Evolutionary conservation across 2,888 invertebrate genomes (phyloP), one percentile per base, ranked within the genome.

Genomic region (Hedya salicella): DNA sequence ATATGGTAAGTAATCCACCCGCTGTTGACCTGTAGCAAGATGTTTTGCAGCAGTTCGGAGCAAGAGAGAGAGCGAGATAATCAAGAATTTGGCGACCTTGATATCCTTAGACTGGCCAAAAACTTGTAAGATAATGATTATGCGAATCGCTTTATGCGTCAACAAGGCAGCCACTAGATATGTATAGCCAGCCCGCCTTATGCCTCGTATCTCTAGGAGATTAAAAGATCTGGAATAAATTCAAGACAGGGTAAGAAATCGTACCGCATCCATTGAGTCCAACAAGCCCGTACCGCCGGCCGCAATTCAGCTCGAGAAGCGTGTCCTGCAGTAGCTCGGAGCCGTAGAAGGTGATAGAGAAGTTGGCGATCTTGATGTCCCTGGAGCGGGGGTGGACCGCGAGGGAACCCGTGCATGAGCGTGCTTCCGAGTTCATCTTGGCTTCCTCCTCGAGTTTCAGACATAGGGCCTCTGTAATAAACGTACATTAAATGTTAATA

Each of bases 271-370:
- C 99, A 88, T 99, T 99, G n/a, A 97, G 94, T 60, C 99, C 99
- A 74, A 99, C 95, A 9, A 99, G 93, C 75, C 99, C 99, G 86
- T 99, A 99, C 75, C 99, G 94, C 71, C 99, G 94, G 0, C 99
- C 99, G 87, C 98, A 98, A 92, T 99, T 99, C 88, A 99, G 94
- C 91, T 99, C 99, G 32, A 99, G 93, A 87, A 97, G 95, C 1
- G 99, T 98, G 85, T 99, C 99, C 81, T 97, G 97, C 62, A 99
- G 94, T 75, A 99, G 94, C 90, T 99, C 99, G 78, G 96, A 95
- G 69, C 99, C 99, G 83, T 99, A 99, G 92, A 99, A 99, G 50
- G 98, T 99, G 75, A 99, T 97, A 39, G 99, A 98, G 84, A 99
- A 96, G 83, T 97, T 98, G 69, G 96, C 97, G 71, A 99, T 97